Conservation (phyloP, 2,797 vertebrate genomes). For the Leucoraja ocellata region DNA sequence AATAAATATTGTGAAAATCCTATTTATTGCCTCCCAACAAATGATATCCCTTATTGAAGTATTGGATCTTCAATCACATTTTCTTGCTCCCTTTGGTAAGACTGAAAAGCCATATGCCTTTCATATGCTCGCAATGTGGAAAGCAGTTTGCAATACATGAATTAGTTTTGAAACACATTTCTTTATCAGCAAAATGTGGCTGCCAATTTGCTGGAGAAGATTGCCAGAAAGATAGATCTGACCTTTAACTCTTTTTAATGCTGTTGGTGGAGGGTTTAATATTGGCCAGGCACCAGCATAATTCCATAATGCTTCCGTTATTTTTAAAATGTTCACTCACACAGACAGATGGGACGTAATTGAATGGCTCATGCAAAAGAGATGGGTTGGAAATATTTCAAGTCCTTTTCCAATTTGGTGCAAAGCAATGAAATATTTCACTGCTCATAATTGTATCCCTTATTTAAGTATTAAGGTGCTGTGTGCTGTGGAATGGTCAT, state of each 20-base stretch:
- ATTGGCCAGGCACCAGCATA: neutral
- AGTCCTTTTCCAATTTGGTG: too few species aligned
- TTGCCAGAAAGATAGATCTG: neutral
- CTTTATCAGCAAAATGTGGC: neutral
- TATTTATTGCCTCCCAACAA: neutral
- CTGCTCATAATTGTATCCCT: too few species aligned
- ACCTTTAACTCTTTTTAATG: neutral
- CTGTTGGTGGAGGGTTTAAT: neutral
- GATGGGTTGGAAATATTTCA: neutral
- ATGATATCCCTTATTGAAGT: neutral
- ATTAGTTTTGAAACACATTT: neutral
- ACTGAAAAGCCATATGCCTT: neutral
- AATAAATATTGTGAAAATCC: neutral
- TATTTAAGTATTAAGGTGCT: too few species aligned
- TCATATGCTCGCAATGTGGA: neutral
- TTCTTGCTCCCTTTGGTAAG: neutral
- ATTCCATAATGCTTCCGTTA: neutral
- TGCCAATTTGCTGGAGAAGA: neutral
- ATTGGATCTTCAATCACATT: neutral
- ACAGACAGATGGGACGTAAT: neutral
- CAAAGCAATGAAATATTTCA: too few species aligned
- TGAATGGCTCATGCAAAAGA: neutral
- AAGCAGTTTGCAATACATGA: neutral
- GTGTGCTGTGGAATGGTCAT: too few species aligned
- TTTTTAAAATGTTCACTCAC: neutral